Evolutionary conservation across 2,888 invertebrate species (phyloP).

Genomic region (Drosophila subquinaria): DNA sequence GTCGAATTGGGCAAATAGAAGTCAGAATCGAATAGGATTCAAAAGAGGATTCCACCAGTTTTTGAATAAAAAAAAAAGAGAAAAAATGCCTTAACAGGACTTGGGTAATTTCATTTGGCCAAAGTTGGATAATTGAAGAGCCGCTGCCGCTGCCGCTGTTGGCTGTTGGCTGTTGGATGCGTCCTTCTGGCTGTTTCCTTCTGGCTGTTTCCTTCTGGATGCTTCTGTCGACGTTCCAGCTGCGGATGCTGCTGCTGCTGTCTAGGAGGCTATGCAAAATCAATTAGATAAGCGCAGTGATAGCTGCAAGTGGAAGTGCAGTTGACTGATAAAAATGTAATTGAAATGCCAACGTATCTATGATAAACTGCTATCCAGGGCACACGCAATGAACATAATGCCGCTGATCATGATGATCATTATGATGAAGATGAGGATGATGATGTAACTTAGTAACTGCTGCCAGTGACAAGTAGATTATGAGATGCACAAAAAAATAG

Average conservation of each 20-base stretch:
- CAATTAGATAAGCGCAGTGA: conserved; percentile 54
- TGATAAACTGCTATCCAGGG: conserved; percentile 31
- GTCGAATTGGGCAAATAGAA: conserved; percentile 20
- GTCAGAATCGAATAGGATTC: conserved; percentile 38
- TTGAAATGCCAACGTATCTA: conserved; percentile 50
- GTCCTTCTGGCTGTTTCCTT: too few relatives aligned
- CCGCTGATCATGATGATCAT: conserved; percentile 1
- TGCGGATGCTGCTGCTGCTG: conserved; percentile 1
- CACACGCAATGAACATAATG: conserved; percentile 16
- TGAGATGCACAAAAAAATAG: conserved; percentile 14
- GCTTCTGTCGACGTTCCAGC: conserved; percentile 6
- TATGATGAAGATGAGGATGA: neutral
- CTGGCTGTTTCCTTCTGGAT: neutral
- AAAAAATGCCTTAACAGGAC: conserved; percentile 6
- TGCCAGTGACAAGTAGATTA: conserved; percentile 6
- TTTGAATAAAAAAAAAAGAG: neutral
- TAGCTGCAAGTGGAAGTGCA: conserved; percentile 34
- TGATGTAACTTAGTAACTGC: conserved; percentile 11
- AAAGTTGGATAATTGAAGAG: conserved; percentile 67
- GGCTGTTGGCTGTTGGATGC: neutral
- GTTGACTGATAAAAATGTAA: conserved; percentile 42
- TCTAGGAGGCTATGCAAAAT: conserved; percentile 50
- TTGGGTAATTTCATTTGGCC: conserved; percentile 58
- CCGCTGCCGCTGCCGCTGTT: conserved; percentile 13
- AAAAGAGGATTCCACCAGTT: conserved; percentile 2